Evolutionary conservation across 2,888 invertebrate genomes (phyloP).

Genomic region (Kryphioiulus occultus): DNA sequence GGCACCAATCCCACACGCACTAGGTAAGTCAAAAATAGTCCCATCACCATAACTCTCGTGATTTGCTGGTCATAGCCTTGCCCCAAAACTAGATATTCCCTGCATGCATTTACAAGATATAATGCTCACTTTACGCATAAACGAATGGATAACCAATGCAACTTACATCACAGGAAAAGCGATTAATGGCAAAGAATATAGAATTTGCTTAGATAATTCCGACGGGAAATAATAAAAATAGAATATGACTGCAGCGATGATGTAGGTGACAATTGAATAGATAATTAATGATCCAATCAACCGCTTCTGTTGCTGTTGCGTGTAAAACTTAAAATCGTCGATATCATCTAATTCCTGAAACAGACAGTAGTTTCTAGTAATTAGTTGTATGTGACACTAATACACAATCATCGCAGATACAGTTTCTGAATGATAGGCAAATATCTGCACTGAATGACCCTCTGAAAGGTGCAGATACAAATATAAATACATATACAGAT

Average conservation of each 20-base stretch:
- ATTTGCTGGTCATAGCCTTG: not conserved
- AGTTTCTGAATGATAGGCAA: not conserved
- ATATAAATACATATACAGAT: no score
- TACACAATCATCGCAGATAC: not conserved
- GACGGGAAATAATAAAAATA: constrained; percentile 67
- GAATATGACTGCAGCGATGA: constrained; percentile 75
- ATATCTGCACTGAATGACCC: no score
- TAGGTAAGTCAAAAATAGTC: constrained; percentile 3
- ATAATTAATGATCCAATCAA: constrained; percentile 80
- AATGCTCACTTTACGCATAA: not conserved
- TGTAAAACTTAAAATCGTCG: constrained; percentile 79
- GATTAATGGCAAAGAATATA: constrained; percentile 80
- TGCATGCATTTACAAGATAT: not conserved
- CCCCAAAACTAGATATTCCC: not conserved
- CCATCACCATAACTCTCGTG: not conserved
- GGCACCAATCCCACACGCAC: not conserved
- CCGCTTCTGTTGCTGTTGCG: constrained; percentile 80
- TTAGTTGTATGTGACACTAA: not conserved
- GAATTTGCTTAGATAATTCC: constrained; percentile 74
- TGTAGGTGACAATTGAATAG: constrained; percentile 66
- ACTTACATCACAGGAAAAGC: constrained; percentile 85
- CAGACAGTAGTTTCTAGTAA: constrained; percentile 52
- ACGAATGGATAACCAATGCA: not conserved
- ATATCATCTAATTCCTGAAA: constrained; percentile 77
- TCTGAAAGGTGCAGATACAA: no score